These are phyloP conservation scores for Heterocephalus glaber DNA, from an alignment of 2,113 vertebrate genomes.

Conservation along the genomic window DNA sequence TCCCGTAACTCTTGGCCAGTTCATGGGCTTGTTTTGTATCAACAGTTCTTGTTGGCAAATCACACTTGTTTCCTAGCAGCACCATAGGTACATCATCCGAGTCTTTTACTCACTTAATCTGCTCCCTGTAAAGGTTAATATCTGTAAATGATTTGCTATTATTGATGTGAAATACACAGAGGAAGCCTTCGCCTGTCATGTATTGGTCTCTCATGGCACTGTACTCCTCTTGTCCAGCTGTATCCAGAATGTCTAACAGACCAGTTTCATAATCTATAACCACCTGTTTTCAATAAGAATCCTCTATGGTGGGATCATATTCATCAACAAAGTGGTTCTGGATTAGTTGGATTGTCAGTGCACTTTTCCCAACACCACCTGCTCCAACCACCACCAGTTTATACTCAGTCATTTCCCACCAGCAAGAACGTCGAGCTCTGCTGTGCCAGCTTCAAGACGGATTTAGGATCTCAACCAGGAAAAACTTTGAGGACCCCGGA, in stretches of 20 bases:
- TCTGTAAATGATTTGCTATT: conserved; percentile 94
- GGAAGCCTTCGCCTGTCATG: conserved; percentile 94
- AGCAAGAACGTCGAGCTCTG: conserved; percentile 59
- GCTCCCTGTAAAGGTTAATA: conserved; percentile 94
- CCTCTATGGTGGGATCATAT: conserved; percentile 94
- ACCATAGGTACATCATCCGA: conserved; percentile 95
- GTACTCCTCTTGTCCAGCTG: conserved; percentile 94
- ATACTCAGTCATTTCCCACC: conserved; percentile 91
- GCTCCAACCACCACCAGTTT: conserved; percentile 94
- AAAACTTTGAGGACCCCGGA: conserved; percentile 75
- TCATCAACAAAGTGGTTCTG: conserved; percentile 96
- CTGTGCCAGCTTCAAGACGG: conserved; percentile 23
- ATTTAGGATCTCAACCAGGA: neutral
- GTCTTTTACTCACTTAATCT: conserved; percentile 94
- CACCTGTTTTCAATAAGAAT: conserved; percentile 93
- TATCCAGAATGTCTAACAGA: conserved; percentile 92
- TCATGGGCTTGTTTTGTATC: conserved; percentile 94
- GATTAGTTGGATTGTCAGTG: conserved; percentile 93
- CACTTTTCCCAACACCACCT: conserved; percentile 93
- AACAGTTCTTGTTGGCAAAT: conserved; percentile 92
- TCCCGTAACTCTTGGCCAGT: conserved; percentile 92
- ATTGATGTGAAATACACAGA: conserved; percentile 94
- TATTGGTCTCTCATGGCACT: conserved; percentile 95
- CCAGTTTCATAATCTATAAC: conserved; percentile 94
- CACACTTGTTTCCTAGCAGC: conserved; percentile 94